These are phyloP conservation scores for Merops nubicus DNA, from an alignment of 2,113 vertebrate species.

Conservation along the genomic window DNA sequence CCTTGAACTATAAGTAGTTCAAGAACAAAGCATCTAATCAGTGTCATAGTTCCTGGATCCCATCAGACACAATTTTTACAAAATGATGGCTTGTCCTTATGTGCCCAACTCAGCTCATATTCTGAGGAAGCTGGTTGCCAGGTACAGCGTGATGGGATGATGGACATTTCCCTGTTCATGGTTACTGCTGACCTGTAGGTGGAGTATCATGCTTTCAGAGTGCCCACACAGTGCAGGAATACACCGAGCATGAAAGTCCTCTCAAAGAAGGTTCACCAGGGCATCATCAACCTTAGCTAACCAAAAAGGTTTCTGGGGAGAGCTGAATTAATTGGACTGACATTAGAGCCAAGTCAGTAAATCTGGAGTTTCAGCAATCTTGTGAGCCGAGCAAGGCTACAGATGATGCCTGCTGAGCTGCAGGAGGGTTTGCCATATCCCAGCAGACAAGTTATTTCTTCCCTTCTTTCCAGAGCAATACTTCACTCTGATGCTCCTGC, in stretches of 20 bases:
- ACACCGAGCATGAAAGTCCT: background rate
- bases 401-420: background rate
- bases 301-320: background rate
- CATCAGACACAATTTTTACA: background rate
- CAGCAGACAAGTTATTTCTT: background rate
- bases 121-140: background rate
- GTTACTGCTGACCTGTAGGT: background rate
- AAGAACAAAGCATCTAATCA: constrained; percentile 9
- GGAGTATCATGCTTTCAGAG: background rate
- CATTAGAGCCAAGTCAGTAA: background rate
- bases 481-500: background rate
- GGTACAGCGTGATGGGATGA: background rate
- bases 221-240: background rate
- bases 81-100: background rate
- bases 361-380: background rate
- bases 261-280: background rate
- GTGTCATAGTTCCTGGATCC: constrained; percentile 28
- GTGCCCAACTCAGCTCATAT: background rate
- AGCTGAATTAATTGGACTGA: background rate
- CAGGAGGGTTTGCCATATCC: background rate
- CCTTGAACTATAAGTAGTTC: background rate
- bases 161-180: background rate
- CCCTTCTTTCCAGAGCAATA: background rate
- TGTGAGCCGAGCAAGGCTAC: background rate
- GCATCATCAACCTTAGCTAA: background rate